phyloP scores from a whole-genome alignment of 2,797 vertebrate species.

The Sus cebifrons region DNA sequence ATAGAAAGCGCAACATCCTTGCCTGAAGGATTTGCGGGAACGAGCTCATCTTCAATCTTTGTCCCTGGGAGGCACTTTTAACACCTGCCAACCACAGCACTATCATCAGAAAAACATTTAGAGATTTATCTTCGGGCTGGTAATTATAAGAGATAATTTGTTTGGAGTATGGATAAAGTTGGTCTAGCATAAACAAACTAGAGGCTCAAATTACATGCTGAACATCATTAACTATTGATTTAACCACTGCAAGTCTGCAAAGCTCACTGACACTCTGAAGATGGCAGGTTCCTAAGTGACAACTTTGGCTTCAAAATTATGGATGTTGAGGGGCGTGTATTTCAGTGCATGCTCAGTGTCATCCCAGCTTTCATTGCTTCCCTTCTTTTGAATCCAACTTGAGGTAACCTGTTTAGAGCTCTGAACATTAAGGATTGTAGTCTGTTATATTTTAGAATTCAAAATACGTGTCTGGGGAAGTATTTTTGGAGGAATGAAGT shows the following conservation, averaged over 20 bases:
- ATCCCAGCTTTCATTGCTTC: neutral
- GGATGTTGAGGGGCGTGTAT: neutral
- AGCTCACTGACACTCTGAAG: conserved; percentile 84
- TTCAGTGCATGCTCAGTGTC: neutral
- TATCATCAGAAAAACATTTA: conserved; percentile 99
- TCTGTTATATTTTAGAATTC: conserved; percentile 21
- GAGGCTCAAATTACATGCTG: conserved; percentile 95
- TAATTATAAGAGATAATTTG: conserved; percentile 99
- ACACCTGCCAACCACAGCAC: conserved; percentile 99
- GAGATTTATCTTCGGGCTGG: conserved; percentile 98
- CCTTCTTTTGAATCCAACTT: neutral
- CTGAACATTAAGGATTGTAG: conserved; percentile 1
- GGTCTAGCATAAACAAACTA: conserved; percentile 99
- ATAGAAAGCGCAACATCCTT: conserved; percentile 92
- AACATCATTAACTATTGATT: conserved; percentile 96
- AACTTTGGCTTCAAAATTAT: conserved; percentile 62
- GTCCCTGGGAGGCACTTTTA: conserved; percentile 99
- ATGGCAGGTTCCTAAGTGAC: conserved; percentile 79
- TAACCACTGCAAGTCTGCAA: conserved; percentile 90
- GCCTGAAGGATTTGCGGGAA: conserved; percentile 93
- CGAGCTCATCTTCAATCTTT: conserved; percentile 97
- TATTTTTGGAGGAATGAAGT: conserved; percentile 36
- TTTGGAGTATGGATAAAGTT: conserved; percentile 99
- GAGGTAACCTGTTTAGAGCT: neutral
- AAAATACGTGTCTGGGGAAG: conserved; percentile 58